Evolutionary conservation across 2,797 vertebrate genomes (phyloP).

Genomic region (Pseudomugil gertrudae): DNA sequence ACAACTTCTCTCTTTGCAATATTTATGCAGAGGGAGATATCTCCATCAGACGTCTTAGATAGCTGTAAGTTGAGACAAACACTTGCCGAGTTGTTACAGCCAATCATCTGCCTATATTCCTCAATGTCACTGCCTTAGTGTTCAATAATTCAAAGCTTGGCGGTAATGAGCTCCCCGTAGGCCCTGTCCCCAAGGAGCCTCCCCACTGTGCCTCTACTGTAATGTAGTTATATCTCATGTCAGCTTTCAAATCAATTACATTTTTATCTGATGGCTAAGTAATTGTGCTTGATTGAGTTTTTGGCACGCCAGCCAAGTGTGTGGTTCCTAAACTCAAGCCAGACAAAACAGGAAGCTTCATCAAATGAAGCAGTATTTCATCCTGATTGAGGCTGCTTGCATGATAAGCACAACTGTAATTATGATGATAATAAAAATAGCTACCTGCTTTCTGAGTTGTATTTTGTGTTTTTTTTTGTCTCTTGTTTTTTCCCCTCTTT

Average conservation of each 20-base stretch:
- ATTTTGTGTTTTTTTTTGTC: constrained; percentile 64
- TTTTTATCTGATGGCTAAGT: constrained; percentile 85
- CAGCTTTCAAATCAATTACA: constrained; percentile 87
- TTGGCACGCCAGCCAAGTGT: constrained; percentile 77
- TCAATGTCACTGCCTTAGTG: constrained; percentile 79
- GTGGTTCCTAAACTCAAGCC: constrained; percentile 72
- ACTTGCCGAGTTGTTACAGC: constrained; percentile 77
- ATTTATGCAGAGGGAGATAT: constrained; percentile 69
- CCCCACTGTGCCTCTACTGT: constrained; percentile 75
- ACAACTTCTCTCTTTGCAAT: constrained; percentile 73
- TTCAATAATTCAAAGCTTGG: constrained; percentile 83
- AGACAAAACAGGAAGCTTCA: constrained; percentile 82
- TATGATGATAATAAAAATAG: constrained; percentile 78
- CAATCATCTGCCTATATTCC: constrained; percentile 64
- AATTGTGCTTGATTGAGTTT: constrained; percentile 86
- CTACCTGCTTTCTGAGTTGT: constrained; percentile 80
- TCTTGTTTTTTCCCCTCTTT: constrained; percentile 23
- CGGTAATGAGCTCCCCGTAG: constrained; percentile 84
- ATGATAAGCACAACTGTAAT: constrained; percentile 74
- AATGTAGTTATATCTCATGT: constrained; percentile 86
- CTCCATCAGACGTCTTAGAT: constrained; percentile 70
- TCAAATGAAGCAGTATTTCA: constrained; percentile 81
- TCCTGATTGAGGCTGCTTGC: constrained; percentile 77
- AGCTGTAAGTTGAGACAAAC: constrained; percentile 83
- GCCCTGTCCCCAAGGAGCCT: constrained; percentile 74